Evolutionary conservation across 2,888 invertebrate genomes (phyloP).

Genomic region (Melieria crassipennis): DNA sequence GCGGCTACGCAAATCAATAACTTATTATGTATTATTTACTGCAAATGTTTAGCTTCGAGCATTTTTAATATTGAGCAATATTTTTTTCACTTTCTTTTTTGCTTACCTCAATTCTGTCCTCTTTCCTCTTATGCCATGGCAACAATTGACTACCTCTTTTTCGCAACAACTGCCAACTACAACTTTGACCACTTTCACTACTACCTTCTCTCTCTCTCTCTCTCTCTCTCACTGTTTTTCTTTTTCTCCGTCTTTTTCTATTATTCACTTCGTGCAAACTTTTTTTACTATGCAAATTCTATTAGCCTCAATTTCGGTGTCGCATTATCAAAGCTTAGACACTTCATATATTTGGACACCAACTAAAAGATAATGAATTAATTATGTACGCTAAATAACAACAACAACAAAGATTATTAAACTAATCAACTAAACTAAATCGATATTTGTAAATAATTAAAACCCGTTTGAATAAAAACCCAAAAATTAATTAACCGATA

Average conservation of each 20-base stretch:
- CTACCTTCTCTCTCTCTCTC: conserved; percentile 48
- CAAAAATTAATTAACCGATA: conserved; percentile 30
- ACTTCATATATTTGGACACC: conserved; percentile 63
- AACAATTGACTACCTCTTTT: background rate
- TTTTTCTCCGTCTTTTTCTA: background rate
- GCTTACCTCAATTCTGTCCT: background rate
- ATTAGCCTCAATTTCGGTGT: conserved; percentile 65
- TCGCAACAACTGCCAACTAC: background rate
- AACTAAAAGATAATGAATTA: conserved; percentile 41
- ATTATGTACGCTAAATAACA: conserved; percentile 28
- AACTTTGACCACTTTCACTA: conserved; percentile 31
- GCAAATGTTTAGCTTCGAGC: too few species aligned
- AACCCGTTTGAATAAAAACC: conserved; percentile 19
- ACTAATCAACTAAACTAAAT: conserved; percentile 24
- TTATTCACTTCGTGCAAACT: conserved; percentile 4
- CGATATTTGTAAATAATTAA: conserved; percentile 18
- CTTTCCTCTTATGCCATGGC: conserved; percentile 28
- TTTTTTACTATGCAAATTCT: conserved; percentile 27
- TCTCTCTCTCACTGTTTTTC: conserved; percentile 24
- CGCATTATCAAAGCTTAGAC: conserved; percentile 66
- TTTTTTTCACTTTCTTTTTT: conserved; percentile 10
- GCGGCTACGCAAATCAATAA: too few species aligned
- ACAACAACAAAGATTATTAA: conserved; percentile 18
- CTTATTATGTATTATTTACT: too few species aligned
- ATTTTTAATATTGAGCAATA: too few species aligned